Evolutionary conservation across 2,797 vertebrate genomes (phyloP).

Genomic region (Gallinago solitaria): DNA sequence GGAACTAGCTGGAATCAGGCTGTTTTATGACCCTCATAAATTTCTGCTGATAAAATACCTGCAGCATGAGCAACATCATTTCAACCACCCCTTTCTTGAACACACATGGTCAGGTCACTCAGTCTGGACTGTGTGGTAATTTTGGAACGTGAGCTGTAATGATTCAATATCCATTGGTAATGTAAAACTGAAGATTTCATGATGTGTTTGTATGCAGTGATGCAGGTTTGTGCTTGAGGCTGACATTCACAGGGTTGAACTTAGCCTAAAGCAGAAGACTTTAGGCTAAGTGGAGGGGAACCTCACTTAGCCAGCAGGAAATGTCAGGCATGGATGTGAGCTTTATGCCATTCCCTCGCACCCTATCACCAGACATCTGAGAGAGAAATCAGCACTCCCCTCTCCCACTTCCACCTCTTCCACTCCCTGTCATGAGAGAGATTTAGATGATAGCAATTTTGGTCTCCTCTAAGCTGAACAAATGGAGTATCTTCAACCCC

Average conservation of each 20-base stretch:
- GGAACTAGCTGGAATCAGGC: neutral
- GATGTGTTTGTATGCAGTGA: neutral
- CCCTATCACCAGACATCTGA: neutral
- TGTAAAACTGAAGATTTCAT: neutral
- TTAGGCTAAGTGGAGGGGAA: neutral
- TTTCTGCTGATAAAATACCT: neutral
- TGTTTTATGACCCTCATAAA: neutral
- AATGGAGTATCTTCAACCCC: neutral
- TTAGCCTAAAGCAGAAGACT: neutral
- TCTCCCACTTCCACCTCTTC: neutral
- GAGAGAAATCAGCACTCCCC: neutral
- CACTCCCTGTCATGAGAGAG: neutral
- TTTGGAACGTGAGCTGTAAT: neutral
- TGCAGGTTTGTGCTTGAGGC: neutral
- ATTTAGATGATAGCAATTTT: neutral
- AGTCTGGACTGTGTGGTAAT: neutral
- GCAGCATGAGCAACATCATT: neutral
- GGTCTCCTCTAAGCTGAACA: neutral
- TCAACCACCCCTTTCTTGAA: neutral
- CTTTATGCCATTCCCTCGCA: neutral
- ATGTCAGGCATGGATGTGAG: neutral
- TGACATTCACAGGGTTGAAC: rapidly evolving
- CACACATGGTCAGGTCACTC: neutral
- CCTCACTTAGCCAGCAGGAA: neutral
- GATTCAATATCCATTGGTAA: neutral